Evolutionary conservation across 2,797 vertebrate species (phyloP).

Genomic region (Periparus ater): DNA sequence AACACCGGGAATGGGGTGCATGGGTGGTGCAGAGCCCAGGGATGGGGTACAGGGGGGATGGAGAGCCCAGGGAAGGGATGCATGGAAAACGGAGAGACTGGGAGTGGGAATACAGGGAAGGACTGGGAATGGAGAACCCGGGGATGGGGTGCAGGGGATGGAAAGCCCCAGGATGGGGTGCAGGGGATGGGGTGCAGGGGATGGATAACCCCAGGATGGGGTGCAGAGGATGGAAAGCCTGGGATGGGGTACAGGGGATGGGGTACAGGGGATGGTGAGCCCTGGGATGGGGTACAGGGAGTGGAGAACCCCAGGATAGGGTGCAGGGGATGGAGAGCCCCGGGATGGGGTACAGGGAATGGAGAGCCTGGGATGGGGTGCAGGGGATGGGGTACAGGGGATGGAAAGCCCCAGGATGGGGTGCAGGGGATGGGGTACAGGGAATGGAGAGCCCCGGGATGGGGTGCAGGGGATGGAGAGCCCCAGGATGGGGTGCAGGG

Average conservation of each 20-base stretch:
- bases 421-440: rapidly evolving
- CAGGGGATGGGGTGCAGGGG: rapidly evolving
- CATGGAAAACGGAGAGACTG: no score
- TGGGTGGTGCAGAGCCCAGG: rapidly evolving
- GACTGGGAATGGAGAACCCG: background rate
- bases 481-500: no score
- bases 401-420: background rate
- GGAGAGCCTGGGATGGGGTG: no score
- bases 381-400: no score
- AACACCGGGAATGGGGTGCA: background rate
- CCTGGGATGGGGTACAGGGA: no score
- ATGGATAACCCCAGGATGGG: rapidly evolving
- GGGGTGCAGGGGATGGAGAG: background rate
- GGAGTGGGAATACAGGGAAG: no score
- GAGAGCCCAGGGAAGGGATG: no score
- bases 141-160: no score
- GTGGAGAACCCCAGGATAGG: no score
- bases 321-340: background rate
- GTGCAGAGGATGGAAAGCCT: background rate
- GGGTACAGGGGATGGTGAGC: no score
- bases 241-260: no score
- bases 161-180: background rate
- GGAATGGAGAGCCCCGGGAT: rapidly evolving
- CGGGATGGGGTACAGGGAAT: background rate
- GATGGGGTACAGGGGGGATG: background rate